phyloP scores from a whole-genome alignment of 2,797 vertebrate genomes.

The Cossypha polioptera region DNA sequence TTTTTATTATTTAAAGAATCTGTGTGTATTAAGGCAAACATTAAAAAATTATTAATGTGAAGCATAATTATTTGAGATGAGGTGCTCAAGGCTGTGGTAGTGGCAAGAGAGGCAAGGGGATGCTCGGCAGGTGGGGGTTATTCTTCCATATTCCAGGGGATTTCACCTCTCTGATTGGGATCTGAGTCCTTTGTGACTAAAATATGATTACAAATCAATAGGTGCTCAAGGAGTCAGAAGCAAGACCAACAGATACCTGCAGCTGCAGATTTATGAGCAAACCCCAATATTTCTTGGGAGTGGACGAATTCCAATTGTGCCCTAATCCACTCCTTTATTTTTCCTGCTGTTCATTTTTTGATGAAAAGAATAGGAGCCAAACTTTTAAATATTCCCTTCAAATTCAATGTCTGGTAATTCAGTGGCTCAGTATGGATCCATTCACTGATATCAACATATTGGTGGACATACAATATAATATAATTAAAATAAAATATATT shows the following conservation, averaged over 20 bases:
- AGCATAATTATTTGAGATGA: conserved; percentile 49
- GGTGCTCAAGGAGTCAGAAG: background rate
- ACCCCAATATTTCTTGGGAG: background rate
- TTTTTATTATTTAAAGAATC: conserved; percentile 77
- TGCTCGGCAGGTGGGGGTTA: background rate
- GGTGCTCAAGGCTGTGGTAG: background rate
- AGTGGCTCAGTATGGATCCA: background rate
- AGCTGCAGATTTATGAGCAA: background rate
- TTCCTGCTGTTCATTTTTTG: background rate
- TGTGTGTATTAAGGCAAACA: conserved; percentile 76
- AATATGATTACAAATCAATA: background rate
- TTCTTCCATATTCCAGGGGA: background rate
- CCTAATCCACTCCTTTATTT: background rate
- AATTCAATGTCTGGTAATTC: background rate
- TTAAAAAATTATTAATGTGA: conserved; percentile 67
- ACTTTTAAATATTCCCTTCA: background rate
- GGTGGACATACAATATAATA: background rate
- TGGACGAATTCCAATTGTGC: background rate
- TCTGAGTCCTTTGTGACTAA: background rate
- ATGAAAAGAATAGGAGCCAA: background rate
- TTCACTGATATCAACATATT: background rate
- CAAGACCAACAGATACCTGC: background rate
- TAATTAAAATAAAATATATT: background rate
- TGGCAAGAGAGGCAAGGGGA: background rate
- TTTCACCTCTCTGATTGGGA: background rate